These are phyloP conservation scores for Hyles lineata DNA, from an alignment of 2,888 invertebrate species.

Conservation along the genomic window DNA sequence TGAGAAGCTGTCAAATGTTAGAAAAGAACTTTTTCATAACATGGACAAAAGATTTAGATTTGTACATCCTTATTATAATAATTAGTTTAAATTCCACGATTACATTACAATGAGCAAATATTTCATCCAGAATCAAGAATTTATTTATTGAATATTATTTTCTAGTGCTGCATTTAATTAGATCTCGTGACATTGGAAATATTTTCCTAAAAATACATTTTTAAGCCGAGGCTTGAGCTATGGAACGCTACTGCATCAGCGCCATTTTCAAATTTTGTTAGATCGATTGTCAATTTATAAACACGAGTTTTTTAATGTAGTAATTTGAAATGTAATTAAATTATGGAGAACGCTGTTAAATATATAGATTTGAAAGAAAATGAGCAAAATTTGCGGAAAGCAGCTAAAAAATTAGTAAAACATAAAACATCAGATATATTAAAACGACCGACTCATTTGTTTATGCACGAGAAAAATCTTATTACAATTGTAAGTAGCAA, in stretches of 20 bases:
- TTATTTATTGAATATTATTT: no score
- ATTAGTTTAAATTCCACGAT: no score
- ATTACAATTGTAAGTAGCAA: constrained; percentile 81
- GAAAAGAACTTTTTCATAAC: no score
- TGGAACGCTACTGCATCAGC: constrained; percentile 37
- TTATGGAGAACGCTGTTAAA: constrained; percentile 38
- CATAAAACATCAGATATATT: constrained; percentile 57
- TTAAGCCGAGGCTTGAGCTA: neutral
- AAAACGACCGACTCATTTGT: constrained; percentile 77
- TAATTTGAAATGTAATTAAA: constrained; percentile 33
- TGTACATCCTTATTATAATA: no score
- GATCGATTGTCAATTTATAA: constrained; percentile 39
- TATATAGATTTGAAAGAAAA: constrained; percentile 56
- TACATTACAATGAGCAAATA: no score
- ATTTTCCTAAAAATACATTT: neutral
- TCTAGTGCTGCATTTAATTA: no score
- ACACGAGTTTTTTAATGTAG: constrained; percentile 30
- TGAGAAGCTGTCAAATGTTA: no score
- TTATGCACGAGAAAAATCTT: constrained; percentile 85
- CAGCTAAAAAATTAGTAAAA: constrained; percentile 68
- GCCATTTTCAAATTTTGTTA: constrained; percentile 61
- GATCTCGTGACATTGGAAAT: no score
- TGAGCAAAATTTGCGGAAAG: constrained; percentile 64
- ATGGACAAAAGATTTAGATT: no score
- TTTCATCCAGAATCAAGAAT: no score